Evolutionary conservation across 2,888 invertebrate genomes (phyloP).

Genomic region (Lithophane leautieri): DNA sequence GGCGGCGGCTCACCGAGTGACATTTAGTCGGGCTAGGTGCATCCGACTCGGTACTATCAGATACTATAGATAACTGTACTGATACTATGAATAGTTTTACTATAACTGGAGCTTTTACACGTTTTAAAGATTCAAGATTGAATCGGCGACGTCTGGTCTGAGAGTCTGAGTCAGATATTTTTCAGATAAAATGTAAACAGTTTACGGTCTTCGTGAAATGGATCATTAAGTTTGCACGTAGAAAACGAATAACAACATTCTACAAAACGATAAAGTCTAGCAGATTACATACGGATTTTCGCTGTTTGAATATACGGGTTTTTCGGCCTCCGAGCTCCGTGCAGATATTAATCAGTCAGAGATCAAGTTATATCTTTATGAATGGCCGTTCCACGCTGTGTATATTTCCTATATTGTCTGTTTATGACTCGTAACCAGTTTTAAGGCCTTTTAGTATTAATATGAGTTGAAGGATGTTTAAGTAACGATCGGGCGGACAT

Average conservation of each 20-base stretch:
- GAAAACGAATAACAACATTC: conserved; percentile 14
- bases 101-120: conserved; percentile 58
- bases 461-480: conserved; percentile 64
- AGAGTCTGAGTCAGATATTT: conserved; percentile 11
- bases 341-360: conserved; percentile 51
- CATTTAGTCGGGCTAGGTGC: conserved; percentile 89
- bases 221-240: conserved; percentile 2
- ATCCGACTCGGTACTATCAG: conserved; percentile 82
- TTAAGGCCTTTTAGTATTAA: conserved; percentile 51
- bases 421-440: conserved; percentile 60
- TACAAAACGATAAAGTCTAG: not conserved
- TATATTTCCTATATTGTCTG: conserved; percentile 54
- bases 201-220: not conserved
- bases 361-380: conserved; percentile 57
- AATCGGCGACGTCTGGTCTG: conserved; percentile 31
- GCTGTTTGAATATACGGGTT: conserved; percentile 28
- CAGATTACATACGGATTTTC: conserved; percentile 28
- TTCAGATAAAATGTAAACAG: conserved; percentile 14
- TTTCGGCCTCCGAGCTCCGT: conserved; percentile 17
- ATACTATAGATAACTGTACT: conserved; percentile 71
- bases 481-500: conserved; percentile 59
- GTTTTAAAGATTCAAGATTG: conserved; percentile 57
- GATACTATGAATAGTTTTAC: conserved; percentile 66
- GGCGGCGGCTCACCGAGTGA: conserved; percentile 88
- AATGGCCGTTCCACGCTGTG: conserved; percentile 48